Evolutionary conservation across 2,888 invertebrate species (phyloP).

Genomic region (Chironomus riparius): DNA sequence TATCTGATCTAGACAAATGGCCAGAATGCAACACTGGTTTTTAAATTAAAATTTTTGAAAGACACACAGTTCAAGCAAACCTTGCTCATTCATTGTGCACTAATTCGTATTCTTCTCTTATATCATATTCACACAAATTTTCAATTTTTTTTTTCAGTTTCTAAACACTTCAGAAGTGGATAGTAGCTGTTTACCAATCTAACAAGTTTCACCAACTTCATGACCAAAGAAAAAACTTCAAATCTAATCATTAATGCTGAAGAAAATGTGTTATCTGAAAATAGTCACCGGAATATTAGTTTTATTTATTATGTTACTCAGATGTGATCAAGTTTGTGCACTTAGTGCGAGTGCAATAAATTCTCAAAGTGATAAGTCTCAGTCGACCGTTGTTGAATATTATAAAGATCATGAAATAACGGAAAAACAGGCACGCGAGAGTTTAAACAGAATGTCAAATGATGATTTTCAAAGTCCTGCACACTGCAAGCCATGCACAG

Average conservation of each 20-base stretch:
- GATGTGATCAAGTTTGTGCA: background rate
- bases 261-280: background rate
- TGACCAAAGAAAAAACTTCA: slow-evolving; percentile 10
- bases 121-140: too few species aligned
- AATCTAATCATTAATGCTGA: background rate
- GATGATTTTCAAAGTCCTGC: slow-evolving; percentile 28
- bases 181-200: background rate
- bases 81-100: too few species aligned
- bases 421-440: slow-evolving; percentile 13
- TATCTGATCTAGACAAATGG: too few species aligned
- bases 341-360: background rate
- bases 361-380: slow-evolving; percentile 5
- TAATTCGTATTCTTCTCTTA: background rate
- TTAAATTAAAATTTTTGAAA: too few species aligned
- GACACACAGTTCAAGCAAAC: too few species aligned
- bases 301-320: background rate
- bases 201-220: background rate
- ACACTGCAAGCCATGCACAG: slow-evolving; percentile 36
- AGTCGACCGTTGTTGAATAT: background rate
- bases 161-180: background rate
- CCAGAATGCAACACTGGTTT: too few species aligned
- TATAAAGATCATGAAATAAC: slow-evolving; percentile 20
- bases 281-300: background rate
- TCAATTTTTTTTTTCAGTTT: background rate
- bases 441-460: background rate